Conservation (phyloP, 1,140 invertebrate species). For the Hycleus phaleratus region DNA sequence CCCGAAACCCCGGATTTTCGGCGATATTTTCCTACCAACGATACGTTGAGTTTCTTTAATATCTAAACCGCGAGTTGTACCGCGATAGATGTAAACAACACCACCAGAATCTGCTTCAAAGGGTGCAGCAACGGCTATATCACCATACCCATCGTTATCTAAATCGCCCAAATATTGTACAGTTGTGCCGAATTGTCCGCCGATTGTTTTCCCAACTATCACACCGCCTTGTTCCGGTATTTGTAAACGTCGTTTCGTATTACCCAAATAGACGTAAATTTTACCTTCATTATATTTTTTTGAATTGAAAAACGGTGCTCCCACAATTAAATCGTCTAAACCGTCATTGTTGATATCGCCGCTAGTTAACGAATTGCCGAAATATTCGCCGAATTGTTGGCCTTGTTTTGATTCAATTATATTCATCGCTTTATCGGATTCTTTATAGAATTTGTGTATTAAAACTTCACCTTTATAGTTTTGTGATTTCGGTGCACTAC, state of each 20-base stretch:
- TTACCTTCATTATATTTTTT: slow-evolving; percentile 48
- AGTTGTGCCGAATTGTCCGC: slow-evolving; percentile 43
- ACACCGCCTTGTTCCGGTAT: slow-evolving; percentile 7
- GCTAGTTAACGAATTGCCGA: slow-evolving; percentile 51
- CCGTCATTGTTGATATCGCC: slow-evolving; percentile 57
- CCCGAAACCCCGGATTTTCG: slow-evolving; percentile 43
- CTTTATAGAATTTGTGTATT: slow-evolving; percentile 35
- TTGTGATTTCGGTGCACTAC: slow-evolving; percentile 42
- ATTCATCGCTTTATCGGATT: slow-evolving; percentile 14
- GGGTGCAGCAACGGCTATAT: slow-evolving; percentile 47
- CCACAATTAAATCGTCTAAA: slow-evolving; percentile 57
- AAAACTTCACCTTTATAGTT: slow-evolving; percentile 39
- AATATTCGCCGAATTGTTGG: slow-evolving; percentile 53
- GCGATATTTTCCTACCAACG: slow-evolving; percentile 35
- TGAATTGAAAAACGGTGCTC: slow-evolving; percentile 51
- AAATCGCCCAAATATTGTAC: slow-evolving; percentile 46
- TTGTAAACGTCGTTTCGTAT: slow-evolving; percentile 25
- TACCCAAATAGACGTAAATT: slow-evolving; percentile 50
- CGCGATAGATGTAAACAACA: slow-evolving; percentile 46
- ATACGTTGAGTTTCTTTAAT: slow-evolving; percentile 43
- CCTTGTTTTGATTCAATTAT: slow-evolving; percentile 38
- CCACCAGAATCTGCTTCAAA: slow-evolving; percentile 44
- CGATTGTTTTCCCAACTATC: slow-evolving; percentile 37
- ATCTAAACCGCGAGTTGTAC: slow-evolving; percentile 42
- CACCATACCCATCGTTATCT: slow-evolving; percentile 46